Conservation (phyloP, 1,140 invertebrate species). For the Euwallacea similis region DNA sequence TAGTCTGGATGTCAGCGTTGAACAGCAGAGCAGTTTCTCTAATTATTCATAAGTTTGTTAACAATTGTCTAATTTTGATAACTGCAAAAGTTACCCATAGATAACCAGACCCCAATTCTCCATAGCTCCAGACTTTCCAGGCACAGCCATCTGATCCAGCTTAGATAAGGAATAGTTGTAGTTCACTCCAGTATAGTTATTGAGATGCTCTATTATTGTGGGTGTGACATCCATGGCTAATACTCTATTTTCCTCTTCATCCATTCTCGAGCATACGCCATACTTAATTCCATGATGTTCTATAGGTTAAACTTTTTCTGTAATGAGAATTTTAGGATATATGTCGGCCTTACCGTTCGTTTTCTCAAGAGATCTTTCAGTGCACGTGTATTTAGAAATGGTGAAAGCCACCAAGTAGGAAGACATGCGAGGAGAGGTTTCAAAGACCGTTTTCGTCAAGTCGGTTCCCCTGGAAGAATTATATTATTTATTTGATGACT, state of each 20-base stretch:
- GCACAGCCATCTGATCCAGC: constrained; percentile 69
- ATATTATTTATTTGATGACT: background rate
- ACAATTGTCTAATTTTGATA: background rate
- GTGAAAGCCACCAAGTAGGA: constrained; percentile 77
- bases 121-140: constrained; percentile 86
- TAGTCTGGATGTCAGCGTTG: constrained; percentile 40
- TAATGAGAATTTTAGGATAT: background rate
- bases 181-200: constrained; percentile 53
- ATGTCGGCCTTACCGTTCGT: background rate
- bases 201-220: constrained; percentile 54
- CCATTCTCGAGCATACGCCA: constrained; percentile 60
- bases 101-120: constrained; percentile 89
- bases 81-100: constrained; percentile 56
- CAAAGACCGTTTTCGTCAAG: constrained; percentile 25
- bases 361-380: background rate
- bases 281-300: background rate
- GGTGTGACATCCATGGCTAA: constrained; percentile 58
- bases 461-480: background rate
- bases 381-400: constrained; percentile 45
- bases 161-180: constrained; percentile 51
- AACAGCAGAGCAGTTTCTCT: constrained; percentile 14
- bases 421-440: constrained; percentile 60
- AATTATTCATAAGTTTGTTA: background rate
- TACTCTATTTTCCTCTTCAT: constrained; percentile 55
- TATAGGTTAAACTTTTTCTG: background rate